A percentile compares a stretch with the other conserved stretches of the same genome.
Conservation (phyloP, 2,797 vertebrate genomes). For the Cyprinella venusta region DNA sequence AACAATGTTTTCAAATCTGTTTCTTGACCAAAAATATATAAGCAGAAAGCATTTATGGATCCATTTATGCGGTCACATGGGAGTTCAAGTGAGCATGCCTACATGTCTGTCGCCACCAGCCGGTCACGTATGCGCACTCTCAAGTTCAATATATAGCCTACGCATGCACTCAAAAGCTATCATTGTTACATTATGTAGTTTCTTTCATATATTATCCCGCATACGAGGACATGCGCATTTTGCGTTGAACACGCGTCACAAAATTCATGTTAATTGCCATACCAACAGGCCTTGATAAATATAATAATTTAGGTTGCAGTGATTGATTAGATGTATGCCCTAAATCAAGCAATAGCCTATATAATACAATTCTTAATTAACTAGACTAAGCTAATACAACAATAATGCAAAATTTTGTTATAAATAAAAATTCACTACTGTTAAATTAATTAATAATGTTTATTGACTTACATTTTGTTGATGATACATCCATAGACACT, state of each 20-base stretch:
- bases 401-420: background rate
- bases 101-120: constrained; percentile 66
- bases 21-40: background rate
- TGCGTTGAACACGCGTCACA: background rate
- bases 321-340: background rate
- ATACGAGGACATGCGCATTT: background rate
- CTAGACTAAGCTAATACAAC: background rate
- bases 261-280: background rate
- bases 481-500: constrained; percentile 29
- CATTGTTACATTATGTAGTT: background rate
- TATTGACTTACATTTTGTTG: constrained; percentile 50
- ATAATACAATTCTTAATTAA: background rate
- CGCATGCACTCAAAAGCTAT: background rate
- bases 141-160: background rate
- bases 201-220: background rate
- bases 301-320: background rate
- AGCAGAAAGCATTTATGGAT: background rate
- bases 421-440: background rate
- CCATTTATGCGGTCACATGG: constrained; percentile 25
- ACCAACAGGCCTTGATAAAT: background rate
- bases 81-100: constrained; percentile 44
- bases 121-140: constrained; percentile 56
- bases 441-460: constrained; percentile 23
- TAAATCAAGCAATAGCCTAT: background rate
- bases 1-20: background rate